Evolutionary conservation across 2,113 vertebrate species (phyloP), one percentile per base, ranked within the genome.

Genomic region (Microtus montanus): DNA sequence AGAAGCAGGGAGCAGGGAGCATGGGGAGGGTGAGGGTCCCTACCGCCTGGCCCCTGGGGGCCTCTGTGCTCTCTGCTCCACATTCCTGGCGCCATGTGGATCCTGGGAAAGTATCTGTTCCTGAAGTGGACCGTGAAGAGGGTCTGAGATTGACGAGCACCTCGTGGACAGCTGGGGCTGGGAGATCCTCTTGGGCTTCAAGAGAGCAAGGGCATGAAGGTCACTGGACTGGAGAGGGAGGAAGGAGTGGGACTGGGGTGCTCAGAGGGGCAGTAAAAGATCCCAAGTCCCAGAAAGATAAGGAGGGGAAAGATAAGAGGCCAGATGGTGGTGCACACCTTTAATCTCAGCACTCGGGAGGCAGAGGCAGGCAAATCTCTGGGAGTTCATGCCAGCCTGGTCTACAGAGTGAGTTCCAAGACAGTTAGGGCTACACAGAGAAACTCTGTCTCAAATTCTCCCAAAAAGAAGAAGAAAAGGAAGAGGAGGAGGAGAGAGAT

Each of bases 41-140:
- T 1, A n/a, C 49, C 80, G 68, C 79, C 89, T 38, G 70, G 85
- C 61, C 89, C 75, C 93, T 61, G 64, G 68, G 66, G 75, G 68
- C 86, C 90, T 95, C 66, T 41, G 28, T 63, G 87, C 96, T 94
- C 97, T 96, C 92, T 96, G 93, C 47, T 41, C 93, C 85, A 96
- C 87, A 96, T 96, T 97, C 97, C 96, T 96, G 97, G 95, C 2
- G 80, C 92, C 94, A 68, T 97, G 89, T 26, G 96, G 94, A 94
- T 96, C 97, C 97, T 97, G 96, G 96, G 94, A 97, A 97, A 95
- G 64, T 26, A 75, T 92, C 41, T 0, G 6, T 35, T 64, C 58
- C 10, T 6, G 35, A 61, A 80, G 64, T 89, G 80, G 71, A 89
- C n/a, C 41, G 6, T 73, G 61, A 94, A 64, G 49, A 68, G 35